Evolutionary conservation across 2,113 vertebrate species (phyloP), one percentile per base, ranked within the genome.

Genomic region (Callipepla californica): DNA sequence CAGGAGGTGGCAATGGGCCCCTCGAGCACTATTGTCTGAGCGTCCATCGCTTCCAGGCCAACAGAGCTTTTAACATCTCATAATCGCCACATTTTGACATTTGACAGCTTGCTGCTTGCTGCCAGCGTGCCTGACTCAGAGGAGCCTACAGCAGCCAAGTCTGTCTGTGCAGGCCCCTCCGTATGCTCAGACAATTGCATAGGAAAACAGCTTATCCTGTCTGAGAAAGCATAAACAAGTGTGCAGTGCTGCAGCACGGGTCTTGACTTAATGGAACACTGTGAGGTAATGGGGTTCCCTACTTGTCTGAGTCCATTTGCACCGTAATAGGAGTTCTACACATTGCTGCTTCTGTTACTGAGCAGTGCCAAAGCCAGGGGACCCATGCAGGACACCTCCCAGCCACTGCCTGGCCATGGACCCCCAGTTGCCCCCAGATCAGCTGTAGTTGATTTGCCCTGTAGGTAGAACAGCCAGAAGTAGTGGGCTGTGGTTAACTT

Each of bases 261-360:
- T n/a, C 34, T 32, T 7, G 1, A 45, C 32, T 36, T 61, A 30
- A 8, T 9, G 36, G 21, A 57, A 4, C 76, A 8, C 44, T 25
- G 3, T 0, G 1, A 40, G 38, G 17, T 22, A 13, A 2, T 2
- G 38, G 18, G 8, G 74, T 7, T 62, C 26, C 22, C 38, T 42
- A 57, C 38, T 69, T 10, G n/a, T 68, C 55, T 40, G 62, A 28
- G 28, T 22, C 62, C 36, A 30, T 57, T 53, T 53, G 51, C 62
- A n/a, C 50, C 25, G 2, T 63, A n/a, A 28, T 66, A 74, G 57
- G 57, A n/a, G 44, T 68, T 65, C 3, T 28, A 42, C 30, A n/a
- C 1, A 0, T 67, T 65, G 73, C 55, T 53, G 6, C 42, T 75
- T 30, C 76, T 76, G 3, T 89, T 80, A 9, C 48, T 38, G 55